A percentile compares a stretch with the other conserved stretches of the same genome.
Evolutionary conservation across 1,140 invertebrate genomes (phyloP).

Genomic region (Solenopsis fugax): DNA sequence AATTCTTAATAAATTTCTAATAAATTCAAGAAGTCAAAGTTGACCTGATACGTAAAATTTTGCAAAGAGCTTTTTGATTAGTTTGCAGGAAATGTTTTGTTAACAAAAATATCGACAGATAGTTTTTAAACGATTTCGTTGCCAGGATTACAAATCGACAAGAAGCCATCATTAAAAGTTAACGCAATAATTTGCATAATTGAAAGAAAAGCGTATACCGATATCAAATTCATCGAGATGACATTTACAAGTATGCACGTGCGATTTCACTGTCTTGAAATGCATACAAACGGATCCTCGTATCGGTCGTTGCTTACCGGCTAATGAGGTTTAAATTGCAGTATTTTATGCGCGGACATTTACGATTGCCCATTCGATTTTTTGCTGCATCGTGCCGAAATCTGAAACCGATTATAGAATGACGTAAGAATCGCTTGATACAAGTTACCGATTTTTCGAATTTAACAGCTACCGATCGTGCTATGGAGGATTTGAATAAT

Average conservation of each 20-base stretch:
- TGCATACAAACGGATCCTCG: neutral
- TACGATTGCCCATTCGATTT: slow-evolving; percentile 20
- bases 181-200: neutral
- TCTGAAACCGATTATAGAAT: slow-evolving; percentile 43
- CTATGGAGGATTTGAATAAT: neutral
- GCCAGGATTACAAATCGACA: neutral
- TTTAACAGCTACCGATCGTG: neutral
- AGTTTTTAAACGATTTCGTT: slow-evolving; percentile 2
- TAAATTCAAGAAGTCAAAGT: neutral
- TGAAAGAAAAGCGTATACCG: neutral
- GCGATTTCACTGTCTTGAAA: neutral
- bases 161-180: neutral
- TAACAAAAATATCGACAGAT: neutral
- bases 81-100: neutral
- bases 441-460: slow-evolving; percentile 49
- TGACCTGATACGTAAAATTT: neutral
- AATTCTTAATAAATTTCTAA: neutral
- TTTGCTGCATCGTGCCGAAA: slow-evolving; percentile 27
- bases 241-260: neutral
- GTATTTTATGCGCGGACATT: slow-evolving; percentile 38
- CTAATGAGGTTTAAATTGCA: slow-evolving; percentile 44
- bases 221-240: slow-evolving; percentile 2
- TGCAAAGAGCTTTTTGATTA: neutral
- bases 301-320: slow-evolving; percentile 25
- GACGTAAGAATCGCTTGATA: slow-evolving; percentile 18